Evolutionary conservation across 2,113 vertebrate genomes (phyloP).

Genomic region (Talpa occidentalis): DNA sequence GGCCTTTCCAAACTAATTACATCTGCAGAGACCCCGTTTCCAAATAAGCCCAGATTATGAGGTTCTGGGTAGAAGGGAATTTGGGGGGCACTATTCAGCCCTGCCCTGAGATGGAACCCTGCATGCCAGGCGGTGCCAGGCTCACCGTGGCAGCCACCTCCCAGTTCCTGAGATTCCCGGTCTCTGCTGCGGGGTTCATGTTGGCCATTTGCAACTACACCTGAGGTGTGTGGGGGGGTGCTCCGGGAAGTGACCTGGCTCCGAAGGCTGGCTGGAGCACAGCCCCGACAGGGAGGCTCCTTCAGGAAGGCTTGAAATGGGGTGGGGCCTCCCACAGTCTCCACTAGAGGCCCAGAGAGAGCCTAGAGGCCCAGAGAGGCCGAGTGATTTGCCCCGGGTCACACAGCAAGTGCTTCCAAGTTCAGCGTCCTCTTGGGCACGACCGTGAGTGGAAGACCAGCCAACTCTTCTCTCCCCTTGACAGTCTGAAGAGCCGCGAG

Average conservation of each 20-base stretch:
- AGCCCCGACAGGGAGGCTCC: neutral
- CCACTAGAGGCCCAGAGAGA: neutral
- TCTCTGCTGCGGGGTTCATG: neutral
- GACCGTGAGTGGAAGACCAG: accelerated
- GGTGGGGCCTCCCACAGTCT: neutral
- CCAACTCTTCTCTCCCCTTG: neutral
- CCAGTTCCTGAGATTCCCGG: neutral
- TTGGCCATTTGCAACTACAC: too few species aligned
- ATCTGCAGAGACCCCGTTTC: neutral
- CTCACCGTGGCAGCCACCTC: accelerated
- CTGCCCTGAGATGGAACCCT: accelerated
- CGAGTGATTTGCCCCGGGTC: neutral
- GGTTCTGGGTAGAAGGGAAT: neutral
- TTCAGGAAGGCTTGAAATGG: neutral
- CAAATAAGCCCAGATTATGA: neutral
- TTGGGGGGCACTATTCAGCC: accelerated
- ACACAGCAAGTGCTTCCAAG: too few species aligned
- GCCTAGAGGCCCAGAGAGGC: neutral
- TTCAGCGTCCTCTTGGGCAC: neutral
- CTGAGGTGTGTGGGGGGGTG: accelerated
- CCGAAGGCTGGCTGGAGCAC: neutral
- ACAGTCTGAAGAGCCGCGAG: neutral
- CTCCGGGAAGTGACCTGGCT: neutral
- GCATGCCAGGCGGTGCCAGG: neutral
- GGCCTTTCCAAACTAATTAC: too few species aligned